These are phyloP conservation scores for Drosophila tani DNA, from an alignment of 1,140 invertebrate genomes.

Conservation along the genomic window DNA sequence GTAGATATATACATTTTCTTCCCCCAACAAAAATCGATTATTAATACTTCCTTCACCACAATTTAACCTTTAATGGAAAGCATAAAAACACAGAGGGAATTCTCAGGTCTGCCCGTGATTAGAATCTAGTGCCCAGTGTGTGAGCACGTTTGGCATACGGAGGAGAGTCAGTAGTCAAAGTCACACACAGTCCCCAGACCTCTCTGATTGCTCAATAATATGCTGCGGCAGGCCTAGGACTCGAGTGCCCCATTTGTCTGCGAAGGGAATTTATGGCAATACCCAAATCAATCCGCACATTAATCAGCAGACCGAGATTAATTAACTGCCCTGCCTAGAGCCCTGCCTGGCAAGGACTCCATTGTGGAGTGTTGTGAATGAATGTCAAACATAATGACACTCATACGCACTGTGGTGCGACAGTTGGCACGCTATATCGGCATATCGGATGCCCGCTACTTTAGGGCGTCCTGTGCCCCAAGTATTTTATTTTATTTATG, in stretches of 20 bases:
- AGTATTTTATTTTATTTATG: neutral
- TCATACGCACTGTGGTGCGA: conserved; percentile 75
- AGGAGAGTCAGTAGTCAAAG: neutral
- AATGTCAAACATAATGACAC: conserved; percentile 76
- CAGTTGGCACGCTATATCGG: conserved; percentile 50
- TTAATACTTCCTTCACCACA: neutral
- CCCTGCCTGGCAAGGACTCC: conserved; percentile 11
- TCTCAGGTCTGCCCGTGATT: conserved; percentile 15
- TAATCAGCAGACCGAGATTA: conserved; percentile 74
- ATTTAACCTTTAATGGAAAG: conserved; percentile 37
- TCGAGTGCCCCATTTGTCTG: conserved; percentile 46
- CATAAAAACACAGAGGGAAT: neutral
- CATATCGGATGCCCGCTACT: conserved; percentile 21
- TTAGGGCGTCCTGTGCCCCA: conserved; percentile 16
- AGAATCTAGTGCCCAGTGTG: conserved; percentile 20
- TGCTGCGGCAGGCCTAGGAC: neutral
- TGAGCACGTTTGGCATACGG: conserved; percentile 15
- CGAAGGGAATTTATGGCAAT: conserved; percentile 37
- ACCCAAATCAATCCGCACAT: conserved; percentile 70
- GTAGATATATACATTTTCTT: no score
- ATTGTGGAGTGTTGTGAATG: conserved; percentile 64
- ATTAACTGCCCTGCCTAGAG: conserved; percentile 46
- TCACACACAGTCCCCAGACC: conserved; percentile 8
- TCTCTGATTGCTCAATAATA: conserved; percentile 31
- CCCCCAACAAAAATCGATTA: conserved; percentile 9